Evolutionary conservation across 1,140 invertebrate species (phyloP).

Genomic region (Drosophila pseudoananassae): DNA sequence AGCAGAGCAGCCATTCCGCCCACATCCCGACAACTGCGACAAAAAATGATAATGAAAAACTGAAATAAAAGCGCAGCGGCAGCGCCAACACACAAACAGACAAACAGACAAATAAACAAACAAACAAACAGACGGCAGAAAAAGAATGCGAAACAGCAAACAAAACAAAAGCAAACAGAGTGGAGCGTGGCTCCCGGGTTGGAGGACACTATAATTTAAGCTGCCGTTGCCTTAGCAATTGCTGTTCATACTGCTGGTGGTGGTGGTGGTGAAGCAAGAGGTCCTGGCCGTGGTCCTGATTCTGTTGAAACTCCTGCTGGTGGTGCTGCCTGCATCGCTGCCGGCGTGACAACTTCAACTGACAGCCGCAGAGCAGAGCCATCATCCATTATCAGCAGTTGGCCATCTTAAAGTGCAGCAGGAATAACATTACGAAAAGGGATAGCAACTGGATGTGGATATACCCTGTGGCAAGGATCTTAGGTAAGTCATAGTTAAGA

Average conservation of each 20-base stretch:
- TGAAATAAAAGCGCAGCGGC: conserved; percentile 80
- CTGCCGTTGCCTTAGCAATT: conserved; percentile 54
- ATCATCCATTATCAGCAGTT: conserved; percentile 83
- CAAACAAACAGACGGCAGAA: conserved; percentile 16
- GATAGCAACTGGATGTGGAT: background rate
- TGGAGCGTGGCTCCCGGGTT: conserved; percentile 18
- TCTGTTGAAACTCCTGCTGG: conserved; percentile 41
- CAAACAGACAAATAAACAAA: conserved; percentile 41
- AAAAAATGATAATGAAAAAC: conserved; percentile 80
- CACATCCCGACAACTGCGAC: conserved; percentile 20
- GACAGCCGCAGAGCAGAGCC: conserved; percentile 75
- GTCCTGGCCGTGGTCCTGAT: conserved; percentile 14
- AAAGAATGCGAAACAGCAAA: conserved; percentile 56
- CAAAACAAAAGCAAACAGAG: conserved; percentile 46
- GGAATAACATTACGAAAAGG: conserved; percentile 20
- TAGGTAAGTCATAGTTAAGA: background rate
- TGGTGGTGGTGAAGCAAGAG: conserved; percentile 36
- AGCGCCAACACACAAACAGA: conserved; percentile 68
- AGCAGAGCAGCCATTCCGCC: conserved; percentile 11
- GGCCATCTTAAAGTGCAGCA: conserved; percentile 79
- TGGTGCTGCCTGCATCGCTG: conserved; percentile 54
- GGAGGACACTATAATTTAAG: conserved; percentile 68
- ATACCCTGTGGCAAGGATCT: background rate
- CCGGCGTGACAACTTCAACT: conserved; percentile 80
- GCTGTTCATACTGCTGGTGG: conserved; percentile 30